Conservation (phyloP, 2,113 vertebrate species). For the Toxotes chatareus region DNA sequence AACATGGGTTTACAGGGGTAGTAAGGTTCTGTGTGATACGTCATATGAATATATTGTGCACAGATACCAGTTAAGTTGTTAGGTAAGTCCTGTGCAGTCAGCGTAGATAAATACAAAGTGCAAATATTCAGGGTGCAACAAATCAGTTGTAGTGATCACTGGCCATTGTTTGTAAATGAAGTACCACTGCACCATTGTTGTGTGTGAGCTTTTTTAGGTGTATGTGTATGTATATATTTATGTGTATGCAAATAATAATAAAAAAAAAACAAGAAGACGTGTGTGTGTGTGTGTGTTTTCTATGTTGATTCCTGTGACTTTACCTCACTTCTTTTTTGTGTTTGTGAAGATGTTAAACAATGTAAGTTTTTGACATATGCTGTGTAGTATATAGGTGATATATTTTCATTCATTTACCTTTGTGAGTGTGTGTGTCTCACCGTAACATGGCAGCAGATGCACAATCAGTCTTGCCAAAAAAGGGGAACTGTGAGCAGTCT, state of each 20-base stretch:
- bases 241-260: background rate
- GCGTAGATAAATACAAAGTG: background rate
- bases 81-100: background rate
- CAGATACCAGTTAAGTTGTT: background rate
- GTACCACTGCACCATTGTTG: background rate
- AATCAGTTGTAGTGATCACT: background rate
- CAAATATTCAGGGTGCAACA: background rate
- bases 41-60: background rate
- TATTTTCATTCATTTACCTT: background rate
- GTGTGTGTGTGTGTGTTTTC: background rate
- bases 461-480: constrained; percentile 23
- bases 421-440: constrained; percentile 1
- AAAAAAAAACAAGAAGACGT: background rate
- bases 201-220: background rate
- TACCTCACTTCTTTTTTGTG: background rate
- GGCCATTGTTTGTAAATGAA: background rate
- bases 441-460: constrained; percentile 16
- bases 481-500: constrained; percentile 32
- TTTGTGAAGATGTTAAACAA: background rate
- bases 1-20: background rate
- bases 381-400: background rate
- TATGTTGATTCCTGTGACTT: background rate
- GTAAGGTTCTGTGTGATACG: background rate
- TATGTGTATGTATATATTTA: too few species aligned
- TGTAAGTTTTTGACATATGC: background rate